Base-by-base conservation (phyloP, 2,113 vertebrate species). In the Setophaga kirtlandii region DNA sequence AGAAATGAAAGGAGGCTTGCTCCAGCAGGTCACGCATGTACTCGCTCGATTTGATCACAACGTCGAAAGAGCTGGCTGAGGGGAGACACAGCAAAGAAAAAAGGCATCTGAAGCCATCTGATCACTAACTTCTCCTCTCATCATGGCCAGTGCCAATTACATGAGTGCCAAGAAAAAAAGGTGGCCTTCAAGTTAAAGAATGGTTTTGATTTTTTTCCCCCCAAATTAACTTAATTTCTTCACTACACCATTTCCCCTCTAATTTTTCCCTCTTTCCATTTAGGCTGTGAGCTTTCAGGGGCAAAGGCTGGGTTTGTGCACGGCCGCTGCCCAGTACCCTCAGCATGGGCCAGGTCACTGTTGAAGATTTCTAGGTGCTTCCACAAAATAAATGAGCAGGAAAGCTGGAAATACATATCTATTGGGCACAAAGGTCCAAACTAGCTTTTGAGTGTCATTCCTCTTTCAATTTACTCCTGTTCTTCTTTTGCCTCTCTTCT, bases 1-100 rank as follows among this genome's bases (percentile, higher is more conserved):
- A 99, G 96, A 99, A 99, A 93, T 99, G 97, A 47, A 99, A 98
- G 93, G 98, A 98, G 12, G 98, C 98, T 97, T 99, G 99, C 65
- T 99, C 99, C 96, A 99, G 97, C 95, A 99, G 98, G 20, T 98
- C 95, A 46, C 70, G 97, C 98, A 99, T 97, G 97, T 99, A 99
- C 64, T 98, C 98, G 0, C 96, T 96, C 0, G 98, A 96, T 79
- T 94, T 95, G 46, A 99, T 95, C 42, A 64, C 18, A 59, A 99
- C 93, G 35, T 98, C 84, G 11, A 98, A 97, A 78, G 94, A 96
- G 28, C 94, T 97, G 84, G 77, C 99, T 99, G 97, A 86, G n/a
- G 56, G 76, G 76, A 96, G 55, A 95, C 73, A 91, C 18, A 50
- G 44, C 90, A 62, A 91, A 49, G 23, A 28, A 56, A 86, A 59